Evolutionary conservation across 2,888 invertebrate species (phyloP), one percentile per base, ranked within the genome.

Genomic region (Chelonus formosanus): DNA sequence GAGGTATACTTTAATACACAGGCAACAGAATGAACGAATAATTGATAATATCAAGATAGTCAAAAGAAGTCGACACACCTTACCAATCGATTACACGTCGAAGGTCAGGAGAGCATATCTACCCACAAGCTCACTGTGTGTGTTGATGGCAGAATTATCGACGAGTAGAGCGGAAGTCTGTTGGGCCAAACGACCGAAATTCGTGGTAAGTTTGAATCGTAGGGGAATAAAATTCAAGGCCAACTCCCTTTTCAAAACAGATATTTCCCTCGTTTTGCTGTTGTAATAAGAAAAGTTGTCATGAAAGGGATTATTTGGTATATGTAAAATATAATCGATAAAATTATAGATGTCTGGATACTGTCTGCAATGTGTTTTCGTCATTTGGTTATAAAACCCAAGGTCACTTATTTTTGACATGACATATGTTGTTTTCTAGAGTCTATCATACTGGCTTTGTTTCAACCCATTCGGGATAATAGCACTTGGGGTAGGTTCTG

Each of bases 401-500:
- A 59, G 50, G 59, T 59, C 59, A 59, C 48, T 35, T 48, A 47
- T 48, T 59, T 47, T 59, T 48, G 47, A 48, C 47, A 7, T 7
- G 48, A 20, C 59, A 59, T 59, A 59, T 59, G 59, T 47, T 34
- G 59, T 58, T 20, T 47, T 58, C 48, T 58, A 5, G 31, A 45
- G 40, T 40, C 40, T 6, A 40, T 40, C 40, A 6, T 5, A 40
- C 40, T 6, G 40, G 40, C 40, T 40, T 40, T 40, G 40, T 40
- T 40, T 40, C 40, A 40, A 40, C 40, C 6, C 5, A 40, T 40
- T 40, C 40, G 1, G 6, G 5, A 40, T 40, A 5, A 6, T 40
- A 40, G 71, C 63, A 69, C 71, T 75, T 75, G 72, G 67, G 77
- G 74, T 78, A 79, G 79, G 78, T 79, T 76, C 68, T 71, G 72